Percentiles rank a stretch among this genome's conserved stretches.
These are phyloP conservation scores for Artibeus jamaicensis DNA, from an alignment of 2,797 vertebrate genomes.

Conservation along the genomic window DNA sequence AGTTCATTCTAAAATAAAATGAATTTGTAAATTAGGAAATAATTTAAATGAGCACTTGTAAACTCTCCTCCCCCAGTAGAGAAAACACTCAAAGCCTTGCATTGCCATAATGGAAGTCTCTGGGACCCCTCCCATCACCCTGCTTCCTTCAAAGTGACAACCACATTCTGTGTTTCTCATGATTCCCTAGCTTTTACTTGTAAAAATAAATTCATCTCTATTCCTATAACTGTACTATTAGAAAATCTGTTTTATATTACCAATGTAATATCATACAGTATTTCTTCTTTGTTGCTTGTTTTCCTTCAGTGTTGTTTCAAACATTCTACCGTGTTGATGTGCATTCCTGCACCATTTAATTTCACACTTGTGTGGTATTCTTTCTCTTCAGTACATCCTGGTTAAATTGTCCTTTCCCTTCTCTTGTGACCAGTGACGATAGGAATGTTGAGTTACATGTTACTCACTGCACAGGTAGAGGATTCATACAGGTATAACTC, in stretches of 20 bases:
- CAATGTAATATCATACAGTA: not conserved
- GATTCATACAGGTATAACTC: not conserved
- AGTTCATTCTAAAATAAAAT: not conserved
- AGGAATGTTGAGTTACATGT: not conserved
- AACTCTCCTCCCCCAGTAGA: not conserved
- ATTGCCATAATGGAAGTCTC: not conserved
- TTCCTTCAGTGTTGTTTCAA: not conserved
- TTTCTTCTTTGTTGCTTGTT: not conserved
- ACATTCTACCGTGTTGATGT: not conserved
- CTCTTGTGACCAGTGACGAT: not conserved
- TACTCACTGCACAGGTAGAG: not conserved
- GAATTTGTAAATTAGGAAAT: not conserved
- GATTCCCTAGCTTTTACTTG: not conserved
- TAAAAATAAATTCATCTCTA: not conserved
- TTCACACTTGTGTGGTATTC: not conserved
- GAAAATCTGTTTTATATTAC: not conserved
- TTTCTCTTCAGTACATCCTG: not conserved
- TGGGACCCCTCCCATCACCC: not conserved
- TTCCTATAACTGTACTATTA: not conserved
- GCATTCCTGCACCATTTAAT: not conserved
- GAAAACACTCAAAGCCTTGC: not conserved
- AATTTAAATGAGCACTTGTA: not conserved
- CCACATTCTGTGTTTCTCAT: not conserved
- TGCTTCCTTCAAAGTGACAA: not conserved
- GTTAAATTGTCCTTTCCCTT: not conserved